A percentile compares a stretch with the other conserved stretches of the same genome.
These are phyloP conservation scores for Himalopsyche tibetana DNA, from an alignment of 2,888 invertebrate genomes.

Conservation along the genomic window DNA sequence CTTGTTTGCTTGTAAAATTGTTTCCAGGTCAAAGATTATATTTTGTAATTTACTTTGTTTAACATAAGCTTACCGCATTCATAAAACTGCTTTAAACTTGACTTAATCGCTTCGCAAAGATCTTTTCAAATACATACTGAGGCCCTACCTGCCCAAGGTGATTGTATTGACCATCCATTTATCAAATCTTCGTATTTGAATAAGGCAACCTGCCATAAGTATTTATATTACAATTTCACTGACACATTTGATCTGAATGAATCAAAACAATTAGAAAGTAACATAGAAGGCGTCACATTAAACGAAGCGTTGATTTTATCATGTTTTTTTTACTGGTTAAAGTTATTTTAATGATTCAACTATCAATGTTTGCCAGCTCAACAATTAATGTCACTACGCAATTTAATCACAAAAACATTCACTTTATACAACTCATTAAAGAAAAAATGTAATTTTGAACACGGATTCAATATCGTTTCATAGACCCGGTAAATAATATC, in stretches of 20 bases:
- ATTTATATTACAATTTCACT: slow-evolving; percentile 43
- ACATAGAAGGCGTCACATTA: slow-evolving; percentile 22
- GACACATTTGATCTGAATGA: slow-evolving; percentile 44
- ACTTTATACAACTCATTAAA: no score
- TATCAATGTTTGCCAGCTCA: background rate
- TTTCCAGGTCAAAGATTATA: slow-evolving; percentile 17
- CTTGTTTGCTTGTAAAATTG: slow-evolving; percentile 2
- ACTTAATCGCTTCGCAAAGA: background rate
- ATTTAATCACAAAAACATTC: background rate
- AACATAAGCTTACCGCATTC: background rate
- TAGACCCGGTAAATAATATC: no score
- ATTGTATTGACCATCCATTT: background rate
- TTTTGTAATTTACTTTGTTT: slow-evolving; percentile 22
- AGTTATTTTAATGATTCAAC: slow-evolving; percentile 16
- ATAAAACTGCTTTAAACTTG: slow-evolving; percentile 10
- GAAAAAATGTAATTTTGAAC: no score
- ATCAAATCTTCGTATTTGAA: slow-evolving; percentile 44
- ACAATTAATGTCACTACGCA: background rate
- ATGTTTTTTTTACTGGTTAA: background rate
- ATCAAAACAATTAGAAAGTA: slow-evolving; percentile 54
- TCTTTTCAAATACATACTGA: background rate
- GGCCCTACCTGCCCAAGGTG: slow-evolving; percentile 5
- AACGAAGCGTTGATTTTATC: slow-evolving; percentile 38
- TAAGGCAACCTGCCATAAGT: slow-evolving; percentile 14
- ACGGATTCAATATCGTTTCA: no score